These are phyloP conservation scores for Mustelus asterias DNA, from an alignment of 2,113 vertebrate species.

Conservation along the genomic window DNA sequence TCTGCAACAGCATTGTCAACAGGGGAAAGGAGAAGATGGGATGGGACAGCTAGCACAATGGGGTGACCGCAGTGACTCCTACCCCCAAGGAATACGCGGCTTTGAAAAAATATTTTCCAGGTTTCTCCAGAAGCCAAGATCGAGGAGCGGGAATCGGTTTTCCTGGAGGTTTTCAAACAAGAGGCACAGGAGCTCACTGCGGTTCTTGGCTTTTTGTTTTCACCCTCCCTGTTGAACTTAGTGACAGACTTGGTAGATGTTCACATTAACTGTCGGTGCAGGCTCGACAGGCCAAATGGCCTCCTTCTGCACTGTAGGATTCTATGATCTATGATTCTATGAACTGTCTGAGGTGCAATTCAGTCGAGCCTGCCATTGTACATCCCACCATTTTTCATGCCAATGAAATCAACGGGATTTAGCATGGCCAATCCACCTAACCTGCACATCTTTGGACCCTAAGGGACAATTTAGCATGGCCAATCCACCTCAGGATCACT, in stretches of 20 bases:
- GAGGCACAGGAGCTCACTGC: not conserved
- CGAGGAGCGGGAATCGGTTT: not conserved
- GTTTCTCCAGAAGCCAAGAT: not conserved
- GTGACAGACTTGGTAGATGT: not conserved
- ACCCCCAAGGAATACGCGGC: not conserved
- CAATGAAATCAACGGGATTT: not conserved
- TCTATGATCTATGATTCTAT: too few relatives aligned
- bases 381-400: not conserved
- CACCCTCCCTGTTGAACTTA: not conserved
- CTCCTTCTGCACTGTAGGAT: too few relatives aligned
- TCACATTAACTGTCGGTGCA: too few relatives aligned
- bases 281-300: too few relatives aligned
- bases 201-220: too few relatives aligned
- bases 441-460: too few relatives aligned
- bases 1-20: not conserved
- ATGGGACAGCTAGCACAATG: not conserved
- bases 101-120: not conserved
- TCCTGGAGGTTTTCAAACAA: not conserved
- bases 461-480: too few relatives aligned
- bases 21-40: not conserved
- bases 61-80: not conserved
- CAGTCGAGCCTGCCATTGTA: not conserved
- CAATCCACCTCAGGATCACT: too few relatives aligned
- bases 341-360: not conserved
- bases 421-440: too few relatives aligned